Conservation (phyloP, 2,797 vertebrate genomes). For the Lithobates sylvaticus region DNA sequence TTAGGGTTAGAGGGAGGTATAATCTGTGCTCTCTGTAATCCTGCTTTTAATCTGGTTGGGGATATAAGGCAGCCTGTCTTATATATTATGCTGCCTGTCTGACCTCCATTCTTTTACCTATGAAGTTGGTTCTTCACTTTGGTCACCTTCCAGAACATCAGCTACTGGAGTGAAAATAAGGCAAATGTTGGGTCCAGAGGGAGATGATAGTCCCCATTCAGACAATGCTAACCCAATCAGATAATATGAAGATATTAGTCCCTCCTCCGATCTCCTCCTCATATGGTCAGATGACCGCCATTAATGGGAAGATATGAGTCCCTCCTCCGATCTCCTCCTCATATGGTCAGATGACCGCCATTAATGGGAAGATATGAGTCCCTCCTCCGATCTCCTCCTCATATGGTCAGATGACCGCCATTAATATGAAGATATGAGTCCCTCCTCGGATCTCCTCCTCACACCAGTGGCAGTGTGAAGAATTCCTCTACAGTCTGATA, state of each 20-base stretch:
- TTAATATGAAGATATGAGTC: not conserved
- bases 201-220: too few species aligned
- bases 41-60: too few species aligned
- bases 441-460: not conserved
- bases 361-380: not conserved
- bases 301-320: not conserved
- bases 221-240: not conserved
- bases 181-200: too few species aligned
- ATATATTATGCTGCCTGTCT: too few species aligned
- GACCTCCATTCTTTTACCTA: too few species aligned
- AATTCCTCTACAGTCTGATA: not conserved
- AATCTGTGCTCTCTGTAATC: too few species aligned
- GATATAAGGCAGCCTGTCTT: too few species aligned
- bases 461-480: conserved; percentile 23
- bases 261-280: not conserved
- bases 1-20: too few species aligned
- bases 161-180: too few species aligned
- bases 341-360: not conserved
- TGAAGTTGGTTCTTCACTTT: too few species aligned
- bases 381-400: not conserved
- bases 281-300: not conserved
- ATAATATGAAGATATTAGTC: not conserved
- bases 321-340: not conserved
- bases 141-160: too few species aligned
- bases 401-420: not conserved